A percentile compares a stretch with the other conserved stretches of the same genome.
Evolutionary conservation across 2,113 vertebrate genomes (phyloP).

Genomic region (Oryzias javanicus): DNA sequence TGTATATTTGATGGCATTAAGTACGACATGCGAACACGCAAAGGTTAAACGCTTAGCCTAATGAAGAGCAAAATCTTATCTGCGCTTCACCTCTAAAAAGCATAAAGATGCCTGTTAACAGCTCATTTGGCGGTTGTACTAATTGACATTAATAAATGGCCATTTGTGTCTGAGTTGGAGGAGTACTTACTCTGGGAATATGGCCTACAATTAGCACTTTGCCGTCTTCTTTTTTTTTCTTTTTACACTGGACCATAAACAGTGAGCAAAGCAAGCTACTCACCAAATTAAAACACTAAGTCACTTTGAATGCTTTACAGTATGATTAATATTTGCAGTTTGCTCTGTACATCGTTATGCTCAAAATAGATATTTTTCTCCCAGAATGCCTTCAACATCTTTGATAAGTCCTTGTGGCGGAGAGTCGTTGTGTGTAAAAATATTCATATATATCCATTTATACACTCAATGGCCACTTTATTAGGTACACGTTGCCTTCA

Average conservation of each 20-base stretch:
- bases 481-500: no score
- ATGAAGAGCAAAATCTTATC: constrained; percentile 26
- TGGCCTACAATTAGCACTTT: constrained; percentile 60
- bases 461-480: no score
- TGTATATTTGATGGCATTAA: not conserved
- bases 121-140: constrained; percentile 64
- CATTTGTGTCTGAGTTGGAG: constrained; percentile 57
- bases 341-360: constrained; percentile 24
- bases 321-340: constrained; percentile 58
- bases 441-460: no score
- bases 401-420: no score
- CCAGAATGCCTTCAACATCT: constrained; percentile 21
- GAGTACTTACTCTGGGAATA: constrained; percentile 50
- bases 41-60: constrained; percentile 24
- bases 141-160: constrained; percentile 69
- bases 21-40: constrained; percentile 8
- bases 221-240: constrained; percentile 18
- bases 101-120: constrained; percentile 32
- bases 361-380: constrained; percentile 17
- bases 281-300: constrained; percentile 76
- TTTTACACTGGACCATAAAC: constrained; percentile 62
- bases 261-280: constrained; percentile 56
- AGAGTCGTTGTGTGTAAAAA: no score
- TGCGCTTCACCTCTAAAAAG: constrained; percentile 18
- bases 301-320: constrained; percentile 73